These are phyloP conservation scores for Parus major DNA, from an alignment of 2,113 vertebrate species.

Conservation along the genomic window DNA sequence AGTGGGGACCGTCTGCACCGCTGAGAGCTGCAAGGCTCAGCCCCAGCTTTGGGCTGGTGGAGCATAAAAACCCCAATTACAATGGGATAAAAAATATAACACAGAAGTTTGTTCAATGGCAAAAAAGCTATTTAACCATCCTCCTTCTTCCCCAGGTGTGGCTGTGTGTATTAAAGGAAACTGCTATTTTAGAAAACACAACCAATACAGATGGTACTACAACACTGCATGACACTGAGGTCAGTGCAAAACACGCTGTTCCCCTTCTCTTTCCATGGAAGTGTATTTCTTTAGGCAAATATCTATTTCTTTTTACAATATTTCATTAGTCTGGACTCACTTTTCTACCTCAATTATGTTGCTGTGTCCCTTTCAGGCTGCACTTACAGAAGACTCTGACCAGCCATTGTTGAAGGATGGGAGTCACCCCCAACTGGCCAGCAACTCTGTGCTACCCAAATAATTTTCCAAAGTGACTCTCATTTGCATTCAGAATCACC, in stretches of 20 bases:
- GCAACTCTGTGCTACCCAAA: background rate
- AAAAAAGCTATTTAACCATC: background rate
- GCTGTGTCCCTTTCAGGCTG: background rate
- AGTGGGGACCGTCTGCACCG: rapidly evolving
- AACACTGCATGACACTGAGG: background rate
- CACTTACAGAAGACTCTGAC: background rate
- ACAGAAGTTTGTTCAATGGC: background rate
- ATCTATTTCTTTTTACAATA: background rate
- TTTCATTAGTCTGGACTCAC: background rate
- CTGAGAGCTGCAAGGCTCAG: rapidly evolving
- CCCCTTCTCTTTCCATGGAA: background rate
- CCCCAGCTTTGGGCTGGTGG: background rate
- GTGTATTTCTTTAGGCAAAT: background rate
- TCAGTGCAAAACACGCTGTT: background rate
- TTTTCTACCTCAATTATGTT: background rate
- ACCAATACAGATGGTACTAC: rapidly evolving
- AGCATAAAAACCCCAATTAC: background rate
- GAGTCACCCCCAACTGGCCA: background rate
- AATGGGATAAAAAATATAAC: background rate
- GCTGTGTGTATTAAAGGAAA: background rate
- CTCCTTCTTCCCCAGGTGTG: background rate
- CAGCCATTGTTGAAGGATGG: background rate
- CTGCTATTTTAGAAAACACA: background rate
- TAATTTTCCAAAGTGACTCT: background rate
- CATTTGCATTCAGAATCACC: constrained; percentile 15